A percentile compares a stretch with the other conserved stretches of the same genome.
phyloP scores from a whole-genome alignment of 1,140 invertebrate genomes.

The Anoplolepis gracilipes region DNA sequence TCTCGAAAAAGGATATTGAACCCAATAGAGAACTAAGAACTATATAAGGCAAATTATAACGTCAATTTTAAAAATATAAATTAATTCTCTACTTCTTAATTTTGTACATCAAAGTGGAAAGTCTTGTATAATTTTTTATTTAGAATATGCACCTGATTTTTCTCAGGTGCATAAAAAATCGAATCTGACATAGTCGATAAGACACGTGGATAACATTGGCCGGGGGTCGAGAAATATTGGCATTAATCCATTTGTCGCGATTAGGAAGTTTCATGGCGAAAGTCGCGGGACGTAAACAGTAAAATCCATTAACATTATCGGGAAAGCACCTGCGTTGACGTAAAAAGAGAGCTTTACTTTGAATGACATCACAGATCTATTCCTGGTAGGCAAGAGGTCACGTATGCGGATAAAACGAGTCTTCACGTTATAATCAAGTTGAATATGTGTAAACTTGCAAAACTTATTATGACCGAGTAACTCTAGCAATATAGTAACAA shows the following conservation, averaged over 20 bases:
- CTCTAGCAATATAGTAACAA: background rate
- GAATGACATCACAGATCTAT: slow-evolving; percentile 30
- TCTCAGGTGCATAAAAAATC: background rate
- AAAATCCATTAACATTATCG: slow-evolving; percentile 41
- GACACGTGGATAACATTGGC: background rate
- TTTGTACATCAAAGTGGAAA: background rate
- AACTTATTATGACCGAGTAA: slow-evolving; percentile 5
- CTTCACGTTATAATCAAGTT: slow-evolving; percentile 2
- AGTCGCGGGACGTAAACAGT: background rate
- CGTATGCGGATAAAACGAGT: slow-evolving; percentile 10
- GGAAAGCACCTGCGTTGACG: background rate
- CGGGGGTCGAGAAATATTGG: background rate
- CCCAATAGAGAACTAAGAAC: background rate
- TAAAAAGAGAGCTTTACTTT: slow-evolving; percentile 8
- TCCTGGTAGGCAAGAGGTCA: slow-evolving; percentile 18
- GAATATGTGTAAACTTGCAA: slow-evolving; percentile 7
- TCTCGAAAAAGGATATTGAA: background rate
- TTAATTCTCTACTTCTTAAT: background rate
- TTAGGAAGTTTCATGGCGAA: background rate
- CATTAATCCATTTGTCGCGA: background rate
- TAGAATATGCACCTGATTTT: background rate
- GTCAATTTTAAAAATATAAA: background rate
- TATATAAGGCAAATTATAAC: background rate
- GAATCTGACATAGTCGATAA: slow-evolving; percentile 5
- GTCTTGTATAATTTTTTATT: background rate